A percentile compares a stretch with the other conserved stretches of the same genome.
Evolutionary conservation across 1,140 invertebrate species (phyloP).

Genomic region (Mamestra configurata): DNA sequence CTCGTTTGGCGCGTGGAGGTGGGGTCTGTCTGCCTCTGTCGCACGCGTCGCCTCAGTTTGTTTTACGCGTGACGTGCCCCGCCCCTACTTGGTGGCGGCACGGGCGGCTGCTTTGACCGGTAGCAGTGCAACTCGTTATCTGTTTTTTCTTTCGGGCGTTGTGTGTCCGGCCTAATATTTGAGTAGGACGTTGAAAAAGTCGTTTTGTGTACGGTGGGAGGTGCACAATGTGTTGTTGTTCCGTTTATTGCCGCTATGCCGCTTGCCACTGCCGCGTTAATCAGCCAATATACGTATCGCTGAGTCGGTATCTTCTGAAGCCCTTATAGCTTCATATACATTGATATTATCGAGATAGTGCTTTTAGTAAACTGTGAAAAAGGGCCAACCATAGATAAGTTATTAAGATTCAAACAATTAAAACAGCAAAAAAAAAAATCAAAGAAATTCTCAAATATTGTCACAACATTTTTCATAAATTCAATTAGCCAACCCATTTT

Average conservation of each 20-base stretch:
- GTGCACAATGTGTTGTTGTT: slow-evolving; percentile 67
- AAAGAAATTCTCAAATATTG: background rate
- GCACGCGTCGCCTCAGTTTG: slow-evolving; percentile 78
- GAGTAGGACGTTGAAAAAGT: slow-evolving; percentile 78
- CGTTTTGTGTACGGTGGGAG: slow-evolving; percentile 76
- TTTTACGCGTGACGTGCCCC: slow-evolving; percentile 85
- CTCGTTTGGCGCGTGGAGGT: slow-evolving; percentile 59
- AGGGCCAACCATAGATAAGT: no score
- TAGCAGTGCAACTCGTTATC: slow-evolving; percentile 81
- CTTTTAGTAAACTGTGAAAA: background rate
- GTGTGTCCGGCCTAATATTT: slow-evolving; percentile 83
- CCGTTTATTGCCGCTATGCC: slow-evolving; percentile 64
- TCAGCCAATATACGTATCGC: slow-evolving; percentile 43
- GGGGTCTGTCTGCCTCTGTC: slow-evolving; percentile 68
- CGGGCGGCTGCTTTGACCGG: slow-evolving; percentile 82
- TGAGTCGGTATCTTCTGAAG: slow-evolving; percentile 16
- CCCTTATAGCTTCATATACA: slow-evolving; percentile 2
- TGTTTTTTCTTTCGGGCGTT: slow-evolving; percentile 74
- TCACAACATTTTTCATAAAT: slow-evolving; percentile 18
- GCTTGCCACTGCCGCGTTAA: slow-evolving; percentile 51
- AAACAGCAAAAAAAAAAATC: background rate
- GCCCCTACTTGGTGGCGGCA: slow-evolving; percentile 70
- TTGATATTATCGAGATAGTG: background rate
- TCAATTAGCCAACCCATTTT: slow-evolving; percentile 35
- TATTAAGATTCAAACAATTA: no score